A percentile compares a stretch with the other conserved stretches of the same genome.
Evolutionary conservation across 2,888 invertebrate species (phyloP).

Genomic region (Caenorhabditis macrosperma): DNA sequence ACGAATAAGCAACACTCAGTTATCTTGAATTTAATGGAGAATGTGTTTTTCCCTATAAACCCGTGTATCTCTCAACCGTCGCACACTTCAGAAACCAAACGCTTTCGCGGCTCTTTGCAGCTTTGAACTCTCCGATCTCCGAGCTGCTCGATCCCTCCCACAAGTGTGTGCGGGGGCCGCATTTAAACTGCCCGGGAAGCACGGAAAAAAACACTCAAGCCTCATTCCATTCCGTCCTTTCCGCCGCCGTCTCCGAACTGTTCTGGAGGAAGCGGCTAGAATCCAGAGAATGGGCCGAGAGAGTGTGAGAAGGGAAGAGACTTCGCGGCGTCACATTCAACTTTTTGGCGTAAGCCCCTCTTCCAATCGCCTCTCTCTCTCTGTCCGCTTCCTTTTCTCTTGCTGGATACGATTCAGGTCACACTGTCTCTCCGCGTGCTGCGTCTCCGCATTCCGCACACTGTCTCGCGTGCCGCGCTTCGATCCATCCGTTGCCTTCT

Average conservation of each 20-base stretch:
- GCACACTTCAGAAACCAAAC: neutral
- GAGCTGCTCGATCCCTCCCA: neutral
- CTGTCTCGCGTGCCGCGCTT: constrained; percentile 16
- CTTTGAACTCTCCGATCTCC: constrained; percentile 15
- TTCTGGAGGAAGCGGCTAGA: too few species aligned
- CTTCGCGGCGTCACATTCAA: constrained; percentile 38
- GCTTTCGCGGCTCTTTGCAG: neutral
- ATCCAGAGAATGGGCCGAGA: neutral
- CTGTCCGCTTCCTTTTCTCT: constrained; percentile 19
- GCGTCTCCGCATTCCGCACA: constrained; percentile 22
- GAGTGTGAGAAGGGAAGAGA: constrained; percentile 11
- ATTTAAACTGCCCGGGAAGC: neutral
- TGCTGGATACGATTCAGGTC: constrained; percentile 53
- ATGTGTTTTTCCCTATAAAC: constrained; percentile 1
- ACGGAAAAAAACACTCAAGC: constrained; percentile 1
- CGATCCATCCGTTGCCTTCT: constrained; percentile 41
- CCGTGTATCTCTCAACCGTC: neutral
- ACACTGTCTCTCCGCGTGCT: constrained; percentile 42
- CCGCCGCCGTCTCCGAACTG: constrained; percentile 18
- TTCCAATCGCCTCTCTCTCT: neutral
- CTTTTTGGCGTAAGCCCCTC: constrained; percentile 43
- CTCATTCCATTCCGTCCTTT: constrained; percentile 1
- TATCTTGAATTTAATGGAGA: neutral
- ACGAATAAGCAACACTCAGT: constrained; percentile 6
- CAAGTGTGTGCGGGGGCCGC: neutral